phyloP scores from a whole-genome alignment of 2,797 vertebrate genomes.

The Sardinella longiceps region DNA sequence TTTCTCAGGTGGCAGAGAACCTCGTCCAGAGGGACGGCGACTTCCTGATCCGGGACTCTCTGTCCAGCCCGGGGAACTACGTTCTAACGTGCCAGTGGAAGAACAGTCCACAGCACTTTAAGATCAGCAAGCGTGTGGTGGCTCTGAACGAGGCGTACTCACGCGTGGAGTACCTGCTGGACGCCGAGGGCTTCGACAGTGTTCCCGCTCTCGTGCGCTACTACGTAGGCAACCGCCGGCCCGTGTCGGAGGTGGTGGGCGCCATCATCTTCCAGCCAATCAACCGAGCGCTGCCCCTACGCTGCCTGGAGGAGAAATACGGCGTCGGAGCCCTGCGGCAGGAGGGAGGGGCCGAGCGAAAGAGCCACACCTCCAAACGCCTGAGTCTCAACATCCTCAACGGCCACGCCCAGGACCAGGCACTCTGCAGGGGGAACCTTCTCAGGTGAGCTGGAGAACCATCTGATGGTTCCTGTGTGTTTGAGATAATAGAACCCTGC shows the following conservation, averaged over 20 bases:
- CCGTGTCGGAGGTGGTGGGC: conserved; percentile 89
- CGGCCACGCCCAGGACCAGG: conserved; percentile 71
- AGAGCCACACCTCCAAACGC: conserved; percentile 76
- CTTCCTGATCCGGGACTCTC: conserved; percentile 92
- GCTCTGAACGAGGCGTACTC: conserved; percentile 90
- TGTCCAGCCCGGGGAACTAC: conserved; percentile 92
- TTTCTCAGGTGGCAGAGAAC: conserved; percentile 85
- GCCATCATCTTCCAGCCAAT: conserved; percentile 96
- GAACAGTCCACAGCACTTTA: conserved; percentile 93
- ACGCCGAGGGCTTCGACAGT: conserved; percentile 90
- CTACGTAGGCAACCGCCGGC: conserved; percentile 92
- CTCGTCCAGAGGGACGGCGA: conserved; percentile 92
- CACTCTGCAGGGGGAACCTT: conserved; percentile 76
- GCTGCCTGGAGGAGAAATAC: conserved; percentile 90
- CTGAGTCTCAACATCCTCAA: conserved; percentile 86
- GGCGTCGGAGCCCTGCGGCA: conserved; percentile 67
- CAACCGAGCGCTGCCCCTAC: conserved; percentile 88
- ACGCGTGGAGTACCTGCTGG: conserved; percentile 89
- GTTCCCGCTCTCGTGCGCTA: conserved; percentile 89
- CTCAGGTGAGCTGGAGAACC: conserved; percentile 75
- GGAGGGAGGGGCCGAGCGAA: conserved; percentile 71
- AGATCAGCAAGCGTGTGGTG: conserved; percentile 86
- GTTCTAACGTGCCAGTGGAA: conserved; percentile 98
- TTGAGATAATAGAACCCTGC: neutral
- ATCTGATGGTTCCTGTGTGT: neutral